phyloP scores from a whole-genome alignment of 1,140 invertebrate species.

The Condylostylus longicornis region DNA sequence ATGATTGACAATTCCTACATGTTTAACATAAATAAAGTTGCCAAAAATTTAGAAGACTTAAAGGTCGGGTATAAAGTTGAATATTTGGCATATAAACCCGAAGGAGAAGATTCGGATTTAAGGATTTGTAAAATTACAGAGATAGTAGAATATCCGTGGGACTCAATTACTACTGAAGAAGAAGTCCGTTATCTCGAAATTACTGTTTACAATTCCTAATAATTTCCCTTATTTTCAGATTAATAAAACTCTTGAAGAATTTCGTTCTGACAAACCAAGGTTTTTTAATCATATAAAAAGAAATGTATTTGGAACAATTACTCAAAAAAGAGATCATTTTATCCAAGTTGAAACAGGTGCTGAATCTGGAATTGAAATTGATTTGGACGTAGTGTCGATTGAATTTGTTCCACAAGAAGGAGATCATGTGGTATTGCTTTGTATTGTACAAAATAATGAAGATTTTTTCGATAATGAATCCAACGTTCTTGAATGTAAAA shows the following conservation, averaged over 20 bases:
- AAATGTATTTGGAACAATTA: slow-evolving; percentile 38
- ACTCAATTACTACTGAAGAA: slow-evolving; percentile 4
- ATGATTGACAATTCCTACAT: slow-evolving; percentile 11
- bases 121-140: slow-evolving; percentile 15
- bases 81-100: slow-evolving; percentile 12
- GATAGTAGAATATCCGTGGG: slow-evolving; percentile 16
- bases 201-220: neutral
- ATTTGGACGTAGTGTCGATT: slow-evolving; percentile 37
- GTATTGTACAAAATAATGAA: slow-evolving; percentile 19
- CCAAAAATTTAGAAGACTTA: slow-evolving; percentile 9
- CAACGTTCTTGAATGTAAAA: slow-evolving; percentile 18
- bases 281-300: slow-evolving; percentile 34
- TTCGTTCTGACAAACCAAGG: slow-evolving; percentile 19
- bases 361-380: slow-evolving; percentile 34
- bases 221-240: slow-evolving; percentile 1
- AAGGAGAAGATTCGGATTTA: neutral
- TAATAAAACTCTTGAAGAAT: slow-evolving; percentile 7
- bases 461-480: slow-evolving; percentile 17
- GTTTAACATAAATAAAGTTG: slow-evolving; percentile 11
- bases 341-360: slow-evolving; percentile 36
- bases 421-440: slow-evolving; percentile 17
- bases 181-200: slow-evolving; percentile 1
- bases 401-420: slow-evolving; percentile 32
- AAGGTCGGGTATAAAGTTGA: slow-evolving; percentile 14
- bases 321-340: slow-evolving; percentile 31